Conservation (phyloP, 2,113 vertebrate genomes). For the Anser cygnoides region DNA sequence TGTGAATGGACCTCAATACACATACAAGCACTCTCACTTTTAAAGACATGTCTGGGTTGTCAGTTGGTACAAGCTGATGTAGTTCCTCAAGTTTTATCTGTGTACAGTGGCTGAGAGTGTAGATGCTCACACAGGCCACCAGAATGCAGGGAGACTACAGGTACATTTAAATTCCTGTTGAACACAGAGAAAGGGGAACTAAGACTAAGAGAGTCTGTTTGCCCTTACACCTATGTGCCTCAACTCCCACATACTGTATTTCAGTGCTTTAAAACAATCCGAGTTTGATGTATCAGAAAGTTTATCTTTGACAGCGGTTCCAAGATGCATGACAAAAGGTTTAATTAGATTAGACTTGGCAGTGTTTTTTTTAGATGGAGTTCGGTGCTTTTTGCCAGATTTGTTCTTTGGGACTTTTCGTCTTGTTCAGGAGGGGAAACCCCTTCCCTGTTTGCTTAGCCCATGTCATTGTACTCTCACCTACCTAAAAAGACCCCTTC, state of each 20-base stretch:
- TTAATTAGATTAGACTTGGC: background rate
- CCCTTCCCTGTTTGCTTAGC: background rate
- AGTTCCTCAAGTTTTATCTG: background rate
- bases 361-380: background rate
- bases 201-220: background rate
- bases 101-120: background rate
- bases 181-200: background rate
- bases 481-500: background rate
- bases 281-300: background rate
- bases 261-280: background rate
- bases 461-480: background rate
- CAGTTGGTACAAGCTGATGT: background rate
- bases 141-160: background rate
- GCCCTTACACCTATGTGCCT: background rate
- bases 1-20: no score
- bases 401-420: background rate
- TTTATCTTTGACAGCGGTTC: background rate
- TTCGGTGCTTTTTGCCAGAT: background rate
- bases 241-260: background rate
- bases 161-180: background rate
- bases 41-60: background rate
- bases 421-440: background rate
- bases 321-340: background rate
- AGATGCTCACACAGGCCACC: background rate
- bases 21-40: background rate